Conservation (phyloP, 2,888 invertebrate genomes). For the Acrocyrtus sp. region DNA sequence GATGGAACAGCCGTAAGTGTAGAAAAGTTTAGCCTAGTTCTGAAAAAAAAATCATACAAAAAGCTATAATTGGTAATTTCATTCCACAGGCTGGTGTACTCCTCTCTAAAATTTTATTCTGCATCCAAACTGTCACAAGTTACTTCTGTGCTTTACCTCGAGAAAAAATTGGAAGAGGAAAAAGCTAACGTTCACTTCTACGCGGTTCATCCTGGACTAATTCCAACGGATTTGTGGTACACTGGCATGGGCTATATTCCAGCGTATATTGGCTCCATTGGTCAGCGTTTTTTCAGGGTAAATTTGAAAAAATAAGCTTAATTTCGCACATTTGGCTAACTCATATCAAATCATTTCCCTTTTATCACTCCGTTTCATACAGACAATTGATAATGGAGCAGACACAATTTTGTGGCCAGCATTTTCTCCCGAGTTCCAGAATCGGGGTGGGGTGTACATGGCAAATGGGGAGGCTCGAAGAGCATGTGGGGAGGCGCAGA, state of each 20-base stretch:
- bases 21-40: no score
- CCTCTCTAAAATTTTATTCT: slow-evolving; percentile 72
- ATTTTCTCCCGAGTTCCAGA: slow-evolving; percentile 78
- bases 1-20: slow-evolving; percentile 67
- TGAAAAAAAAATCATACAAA: not conserved
- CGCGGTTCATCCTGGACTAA: slow-evolving; percentile 87
- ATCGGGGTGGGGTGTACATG: slow-evolving; percentile 81
- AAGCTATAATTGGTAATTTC: not conserved
- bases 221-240: slow-evolving; percentile 81
- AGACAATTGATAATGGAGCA: slow-evolving; percentile 83
- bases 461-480: slow-evolving; percentile 65
- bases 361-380: no score
- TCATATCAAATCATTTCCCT: no score
- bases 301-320: no score
- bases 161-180: slow-evolving; percentile 71
- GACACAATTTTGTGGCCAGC: slow-evolving; percentile 80
- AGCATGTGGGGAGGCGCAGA: slow-evolving; percentile 29
- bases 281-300: no score
- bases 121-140: slow-evolving; percentile 88
- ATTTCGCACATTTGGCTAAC: no score
- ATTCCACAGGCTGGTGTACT: slow-evolving; percentile 1
- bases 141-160: slow-evolving; percentile 73
- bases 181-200: slow-evolving; percentile 73
- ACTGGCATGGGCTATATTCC: not conserved
- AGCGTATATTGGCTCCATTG: not conserved